Conservation (phyloP, 1,140 invertebrate species). For the Drosophila leontia region DNA sequence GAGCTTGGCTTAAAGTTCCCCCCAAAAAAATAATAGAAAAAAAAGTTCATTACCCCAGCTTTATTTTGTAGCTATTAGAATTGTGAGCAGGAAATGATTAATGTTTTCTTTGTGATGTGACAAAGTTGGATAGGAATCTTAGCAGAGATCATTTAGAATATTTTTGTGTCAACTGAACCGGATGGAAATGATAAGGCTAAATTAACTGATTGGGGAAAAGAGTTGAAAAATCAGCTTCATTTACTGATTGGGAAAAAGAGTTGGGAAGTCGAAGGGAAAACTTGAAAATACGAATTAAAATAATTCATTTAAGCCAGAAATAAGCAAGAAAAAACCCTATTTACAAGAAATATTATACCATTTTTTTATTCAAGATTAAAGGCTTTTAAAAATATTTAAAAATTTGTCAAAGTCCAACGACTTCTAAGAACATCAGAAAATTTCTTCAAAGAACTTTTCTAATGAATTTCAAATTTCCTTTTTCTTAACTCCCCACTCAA, state of each 20-base stretch:
- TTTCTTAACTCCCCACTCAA: conserved; percentile 11
- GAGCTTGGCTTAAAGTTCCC: conserved; percentile 32
- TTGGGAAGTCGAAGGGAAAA: neutral
- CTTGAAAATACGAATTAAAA: neutral
- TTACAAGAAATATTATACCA: neutral
- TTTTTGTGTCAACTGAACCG: conserved; percentile 42
- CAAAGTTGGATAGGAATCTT: conserved; percentile 31
- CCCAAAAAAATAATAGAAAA: neutral
- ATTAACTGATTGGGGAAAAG: conserved; percentile 8
- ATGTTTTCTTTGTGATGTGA: conserved; percentile 42
- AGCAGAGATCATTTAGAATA: conserved; percentile 34
- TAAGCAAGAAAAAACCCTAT: neutral
- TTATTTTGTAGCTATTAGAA: conserved; percentile 28
- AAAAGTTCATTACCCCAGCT: conserved; percentile 12
- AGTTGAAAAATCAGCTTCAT: neutral
- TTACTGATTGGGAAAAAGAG: neutral
- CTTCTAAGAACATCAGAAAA: neutral
- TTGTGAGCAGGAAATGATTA: conserved; percentile 59
- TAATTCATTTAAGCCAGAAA: neutral
- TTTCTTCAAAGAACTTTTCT: neutral
- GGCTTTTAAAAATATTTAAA: too few species aligned
- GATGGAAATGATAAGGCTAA: conserved; percentile 53
- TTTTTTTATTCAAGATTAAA: neutral
- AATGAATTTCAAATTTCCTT: conserved; percentile 4
- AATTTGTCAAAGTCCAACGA: neutral